A percentile compares a stretch with the other conserved stretches of the same genome.
Conservation (phyloP, 2,888 invertebrate species). For the Metacarcinus magister region DNA sequence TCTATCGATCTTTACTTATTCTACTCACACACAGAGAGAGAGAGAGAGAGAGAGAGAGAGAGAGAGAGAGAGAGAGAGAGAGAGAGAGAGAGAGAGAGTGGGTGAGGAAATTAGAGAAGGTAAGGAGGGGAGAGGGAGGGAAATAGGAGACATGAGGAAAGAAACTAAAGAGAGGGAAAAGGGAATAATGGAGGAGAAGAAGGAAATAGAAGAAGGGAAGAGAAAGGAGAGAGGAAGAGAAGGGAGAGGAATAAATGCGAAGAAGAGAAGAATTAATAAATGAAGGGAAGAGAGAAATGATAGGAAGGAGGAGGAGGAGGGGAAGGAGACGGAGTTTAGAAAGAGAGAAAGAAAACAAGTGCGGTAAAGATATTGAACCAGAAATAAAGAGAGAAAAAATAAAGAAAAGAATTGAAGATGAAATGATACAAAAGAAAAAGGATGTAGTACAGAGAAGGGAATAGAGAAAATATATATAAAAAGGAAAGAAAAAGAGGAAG, state of each 20-base stretch:
- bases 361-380: no score
- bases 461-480: no score
- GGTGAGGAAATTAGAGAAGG: neutral
- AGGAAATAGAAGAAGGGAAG: neutral
- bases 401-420: no score
- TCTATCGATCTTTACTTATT: neutral
- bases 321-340: no score
- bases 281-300: no score
- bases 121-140: neutral
- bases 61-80: constrained; percentile 27
- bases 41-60: constrained; percentile 57
- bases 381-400: no score
- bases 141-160: neutral
- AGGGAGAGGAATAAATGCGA: neutral
- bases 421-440: no score
- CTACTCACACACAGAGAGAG: neutral
- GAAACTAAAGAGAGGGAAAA: neutral
- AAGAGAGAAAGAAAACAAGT: no score
- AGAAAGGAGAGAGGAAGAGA: neutral
- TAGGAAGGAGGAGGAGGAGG: no score
- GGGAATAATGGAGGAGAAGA: neutral
- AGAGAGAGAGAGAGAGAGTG: neutral
- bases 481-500: no score
- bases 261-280: neutral
- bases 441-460: no score